Percentiles rank a stretch among this genome's conserved stretches.
Evolutionary conservation across 1,140 invertebrate genomes (phyloP).

Genomic region (Scaptomyza montana): DNA sequence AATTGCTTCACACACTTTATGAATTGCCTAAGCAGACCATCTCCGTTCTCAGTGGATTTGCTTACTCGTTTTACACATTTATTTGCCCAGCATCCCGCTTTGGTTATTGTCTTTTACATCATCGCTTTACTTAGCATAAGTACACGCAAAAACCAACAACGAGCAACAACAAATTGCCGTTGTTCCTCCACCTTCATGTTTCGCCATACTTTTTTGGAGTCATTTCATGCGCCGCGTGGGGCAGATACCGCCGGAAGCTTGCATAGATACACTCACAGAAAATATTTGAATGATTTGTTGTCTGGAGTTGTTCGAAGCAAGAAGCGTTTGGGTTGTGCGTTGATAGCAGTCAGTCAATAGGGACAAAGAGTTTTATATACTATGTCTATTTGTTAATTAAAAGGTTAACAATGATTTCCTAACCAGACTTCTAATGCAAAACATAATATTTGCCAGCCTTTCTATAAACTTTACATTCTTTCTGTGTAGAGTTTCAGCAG

Average conservation of each 20-base stretch:
- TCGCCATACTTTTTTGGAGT: conserved; percentile 39
- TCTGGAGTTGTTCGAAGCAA: too few species aligned
- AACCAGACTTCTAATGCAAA: too few species aligned
- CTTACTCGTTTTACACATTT: conserved; percentile 34
- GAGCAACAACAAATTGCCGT: conserved; percentile 69
- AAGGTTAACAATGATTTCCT: too few species aligned
- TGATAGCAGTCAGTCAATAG: too few species aligned
- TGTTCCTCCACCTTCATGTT: conserved; percentile 1
- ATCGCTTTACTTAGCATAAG: conserved; percentile 81
- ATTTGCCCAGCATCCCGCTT: background rate
- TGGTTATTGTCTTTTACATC: conserved; percentile 79
- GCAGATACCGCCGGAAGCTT: conserved; percentile 58
- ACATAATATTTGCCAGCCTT: background rate
- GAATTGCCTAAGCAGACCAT: conserved; percentile 54
- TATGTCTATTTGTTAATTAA: too few species aligned
- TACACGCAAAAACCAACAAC: conserved; percentile 63
- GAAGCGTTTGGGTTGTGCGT: too few species aligned
- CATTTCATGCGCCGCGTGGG: conserved; percentile 69
- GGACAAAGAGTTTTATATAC: too few species aligned
- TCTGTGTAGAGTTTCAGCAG: conserved; percentile 20
- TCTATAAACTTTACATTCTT: background rate
- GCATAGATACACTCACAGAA: conserved; percentile 11
- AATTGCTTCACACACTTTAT: conserved; percentile 77
- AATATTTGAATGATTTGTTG: background rate
- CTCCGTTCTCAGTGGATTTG: conserved; percentile 55